Percentiles rank a stretch among this genome's conserved stretches.
phyloP scores from a whole-genome alignment of 2,888 invertebrate species.

The Timema cristinae region DNA sequence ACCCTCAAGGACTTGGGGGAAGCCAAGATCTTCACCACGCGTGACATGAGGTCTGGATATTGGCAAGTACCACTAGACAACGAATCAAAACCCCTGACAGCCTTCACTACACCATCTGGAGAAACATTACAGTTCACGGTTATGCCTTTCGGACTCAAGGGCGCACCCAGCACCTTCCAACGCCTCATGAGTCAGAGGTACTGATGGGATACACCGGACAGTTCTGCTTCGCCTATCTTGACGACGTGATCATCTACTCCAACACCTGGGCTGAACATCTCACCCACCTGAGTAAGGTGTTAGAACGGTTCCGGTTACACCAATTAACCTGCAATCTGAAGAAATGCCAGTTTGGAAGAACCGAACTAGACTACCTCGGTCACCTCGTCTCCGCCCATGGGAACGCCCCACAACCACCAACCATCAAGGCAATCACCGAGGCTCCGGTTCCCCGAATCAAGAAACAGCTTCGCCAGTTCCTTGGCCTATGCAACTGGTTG shows the following conservation, averaged over 20 bases:
- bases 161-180: not conserved
- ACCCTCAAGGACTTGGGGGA: conserved; percentile 20
- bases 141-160: not conserved
- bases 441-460: too few species aligned
- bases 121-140: not conserved
- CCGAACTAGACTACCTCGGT: too few species aligned
- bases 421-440: too few species aligned
- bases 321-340: not conserved
- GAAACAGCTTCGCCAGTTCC: too few species aligned
- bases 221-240: not conserved
- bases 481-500: too few species aligned
- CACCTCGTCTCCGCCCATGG: too few species aligned
- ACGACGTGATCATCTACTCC: not conserved
- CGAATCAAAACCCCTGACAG: conserved; percentile 21
- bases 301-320: not conserved
- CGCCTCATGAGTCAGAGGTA: not conserved
- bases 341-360: too few species aligned
- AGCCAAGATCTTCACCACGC: conserved; percentile 23
- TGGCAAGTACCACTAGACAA: conserved; percentile 24
- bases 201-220: not conserved
- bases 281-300: not conserved
- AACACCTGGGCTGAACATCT: not conserved
- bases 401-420: too few species aligned
- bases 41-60: conserved; percentile 27
- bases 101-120: conserved; percentile 26